Base-by-base conservation (phyloP, 2,888 invertebrate genomes). In the Drosophila pegasa region DNA sequence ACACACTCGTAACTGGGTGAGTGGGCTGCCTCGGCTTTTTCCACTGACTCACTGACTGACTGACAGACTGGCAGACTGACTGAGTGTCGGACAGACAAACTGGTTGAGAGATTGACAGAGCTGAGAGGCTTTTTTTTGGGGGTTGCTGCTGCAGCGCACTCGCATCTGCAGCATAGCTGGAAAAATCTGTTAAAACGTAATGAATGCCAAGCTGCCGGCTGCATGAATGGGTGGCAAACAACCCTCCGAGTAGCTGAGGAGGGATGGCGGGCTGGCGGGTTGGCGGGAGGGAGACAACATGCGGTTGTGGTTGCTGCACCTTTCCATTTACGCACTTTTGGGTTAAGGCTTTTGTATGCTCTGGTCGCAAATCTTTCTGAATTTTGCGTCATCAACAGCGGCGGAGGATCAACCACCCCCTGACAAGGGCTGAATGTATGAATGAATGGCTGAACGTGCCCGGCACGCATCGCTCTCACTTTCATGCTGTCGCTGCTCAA, bases 51-150 rank as follows among this genome's bases (percentile, higher is more conserved):
- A 85, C 80, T 89, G 86, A 85, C 87, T 88, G 83, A 80, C 74
- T 83, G 79, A 64, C 61, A 57, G 68, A 66, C 65, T 57, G 80
- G 43, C 58, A 8, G 63, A 67, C 43, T 56, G 58, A 48, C 45
- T 80, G 72, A 67, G 54, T 56, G 68, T 62, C 63, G 54, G 80
- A 52, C 59, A 10, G 66, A 68, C 45, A 47, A 54, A 50, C 47
- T 89, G 89, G 85, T 82, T 89, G 89, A 86, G 83, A 87, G 89
- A 85, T 77, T 89, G 86, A 85, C 87, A 86, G 80, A 75, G 31
- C 20, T n/a, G 48, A 31, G 48, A 48, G 48, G 18, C 48, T 48
- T n/a, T 33, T 41, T 48, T 33, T 69, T 59, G 41, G 67, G 67
- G 83, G 84, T 75, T 86, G 88, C 56, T 86, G 88, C 56, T 80